Conservation (phyloP, 2,113 vertebrate genomes). For the Marcusenius ussheri region DNA sequence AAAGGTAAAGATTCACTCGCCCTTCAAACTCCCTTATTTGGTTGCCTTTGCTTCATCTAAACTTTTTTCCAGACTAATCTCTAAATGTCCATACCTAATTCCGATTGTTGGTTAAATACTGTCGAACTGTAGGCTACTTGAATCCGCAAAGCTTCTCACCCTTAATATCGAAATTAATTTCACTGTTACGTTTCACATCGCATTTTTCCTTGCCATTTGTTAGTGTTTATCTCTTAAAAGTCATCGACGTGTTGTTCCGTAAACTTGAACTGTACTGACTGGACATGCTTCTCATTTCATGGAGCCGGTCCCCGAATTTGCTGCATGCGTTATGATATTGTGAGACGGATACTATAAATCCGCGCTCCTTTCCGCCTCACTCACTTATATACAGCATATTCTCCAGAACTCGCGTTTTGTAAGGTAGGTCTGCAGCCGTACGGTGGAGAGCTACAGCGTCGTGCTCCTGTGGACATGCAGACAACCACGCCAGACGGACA, state of each 20-base stretch:
- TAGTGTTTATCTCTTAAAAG: background rate
- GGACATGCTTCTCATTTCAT: background rate
- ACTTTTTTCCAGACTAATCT: background rate
- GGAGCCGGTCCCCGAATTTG: background rate
- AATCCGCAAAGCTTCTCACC: background rate
- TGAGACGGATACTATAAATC: background rate
- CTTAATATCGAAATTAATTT: background rate
- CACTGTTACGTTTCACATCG: background rate
- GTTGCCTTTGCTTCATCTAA: background rate
- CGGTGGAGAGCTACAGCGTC: background rate
- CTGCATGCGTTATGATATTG: background rate
- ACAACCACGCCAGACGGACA: background rate
- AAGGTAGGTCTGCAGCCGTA: background rate
- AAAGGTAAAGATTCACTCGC: background rate
- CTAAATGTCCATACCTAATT: background rate
- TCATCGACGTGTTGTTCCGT: background rate
- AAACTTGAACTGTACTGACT: background rate
- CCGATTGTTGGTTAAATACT: background rate
- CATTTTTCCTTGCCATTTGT: background rate
- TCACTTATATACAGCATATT: background rate
- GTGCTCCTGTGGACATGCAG: background rate
- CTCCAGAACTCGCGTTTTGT: background rate
- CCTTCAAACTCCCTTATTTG: background rate
- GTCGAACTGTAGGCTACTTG: background rate
- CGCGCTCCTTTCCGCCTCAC: background rate